Base-by-base conservation (phyloP, 1,140 invertebrate genomes). In the Drosophila ercepeae region DNA sequence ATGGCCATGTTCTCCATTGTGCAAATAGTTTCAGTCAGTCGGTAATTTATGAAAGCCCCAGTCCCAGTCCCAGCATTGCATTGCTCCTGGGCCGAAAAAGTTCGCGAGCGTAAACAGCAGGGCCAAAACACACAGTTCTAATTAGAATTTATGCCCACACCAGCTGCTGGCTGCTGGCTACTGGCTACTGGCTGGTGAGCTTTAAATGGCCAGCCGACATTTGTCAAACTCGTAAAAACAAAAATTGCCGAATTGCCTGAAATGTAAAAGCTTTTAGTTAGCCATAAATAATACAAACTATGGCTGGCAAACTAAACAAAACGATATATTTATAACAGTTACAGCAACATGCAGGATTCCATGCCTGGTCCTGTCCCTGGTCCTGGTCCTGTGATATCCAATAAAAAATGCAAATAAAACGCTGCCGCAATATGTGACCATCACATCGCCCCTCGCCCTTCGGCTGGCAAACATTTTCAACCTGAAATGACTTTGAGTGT, bases 201-300 rank as follows among this genome's bases (percentile, higher is more conserved):
- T 68, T 74, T 59, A 57, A 52, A 61, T 53, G 53, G 13, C n/a
- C 23, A 53, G 19, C 41, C 39, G 69, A 53, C 78, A 73, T 86
- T 72, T 86, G 75, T 64, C 65, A 71, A 67, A 71, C 78, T 75
- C 79, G 71, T 84, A 83, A 83, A 83, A 84, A 86, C 76, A 65
- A 86, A 84, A 84, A 84, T 70, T 72, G 64, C 25, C 53, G 78
- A 84, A 84, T 70, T 72, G 21, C 21, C 25, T 50, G 46, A 70
- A 83, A 72, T 83, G 79, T 75, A 86, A 84, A 86, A 84, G 82
- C 81, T 84, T 84, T 84, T 84, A 84, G 81, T 74, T 84, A 55
- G 41, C 68, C 79, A 84, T 84, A 84, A 84, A 84, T 84, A 84
- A 79, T 84, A 72, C 51, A 84, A 84, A 86, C 81, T 86, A 76